Evolutionary conservation across 2,797 vertebrate species (phyloP).

Genomic region (Urosaurus nigricauda): DNA sequence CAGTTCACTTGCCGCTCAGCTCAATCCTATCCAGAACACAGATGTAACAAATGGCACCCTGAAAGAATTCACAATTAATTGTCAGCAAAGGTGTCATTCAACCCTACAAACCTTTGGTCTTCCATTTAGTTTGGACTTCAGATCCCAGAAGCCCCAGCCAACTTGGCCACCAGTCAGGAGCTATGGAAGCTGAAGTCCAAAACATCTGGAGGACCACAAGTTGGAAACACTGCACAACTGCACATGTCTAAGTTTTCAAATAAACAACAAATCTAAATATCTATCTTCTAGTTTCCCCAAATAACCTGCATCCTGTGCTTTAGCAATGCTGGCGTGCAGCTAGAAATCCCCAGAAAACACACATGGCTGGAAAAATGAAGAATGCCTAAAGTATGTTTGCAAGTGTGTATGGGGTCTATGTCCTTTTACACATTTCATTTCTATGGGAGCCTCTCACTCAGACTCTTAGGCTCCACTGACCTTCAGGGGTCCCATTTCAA

Average conservation of each 20-base stretch:
- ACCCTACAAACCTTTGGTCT: not conserved
- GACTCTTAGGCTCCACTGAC: not conserved
- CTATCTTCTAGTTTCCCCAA: too few species aligned
- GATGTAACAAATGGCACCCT: not conserved
- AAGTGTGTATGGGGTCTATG: not conserved
- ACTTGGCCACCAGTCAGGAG: too few species aligned
- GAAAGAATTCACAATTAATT: not conserved
- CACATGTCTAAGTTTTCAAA: not conserved
- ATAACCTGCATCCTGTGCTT: not conserved
- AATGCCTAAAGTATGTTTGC: not conserved
- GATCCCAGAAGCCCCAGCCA: too few species aligned
- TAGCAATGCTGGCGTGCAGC: not conserved
- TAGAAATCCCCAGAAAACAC: not conserved
- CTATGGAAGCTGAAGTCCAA: too few species aligned
- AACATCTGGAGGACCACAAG: too few species aligned
- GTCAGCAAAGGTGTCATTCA: not conserved
- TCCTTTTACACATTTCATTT: not conserved
- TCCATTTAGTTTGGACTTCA: too few species aligned
- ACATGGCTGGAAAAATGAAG: not conserved
- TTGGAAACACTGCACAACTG: not conserved
- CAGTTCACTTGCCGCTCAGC: too few species aligned
- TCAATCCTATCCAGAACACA: not conserved
- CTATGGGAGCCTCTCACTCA: not conserved
- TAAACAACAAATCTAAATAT: not conserved
- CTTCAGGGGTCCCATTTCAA: not conserved